Percentiles rank a stretch among this genome's conserved stretches.
Evolutionary conservation across 2,888 invertebrate genomes (phyloP).

Genomic region (Dermolepida albohirtum): DNA sequence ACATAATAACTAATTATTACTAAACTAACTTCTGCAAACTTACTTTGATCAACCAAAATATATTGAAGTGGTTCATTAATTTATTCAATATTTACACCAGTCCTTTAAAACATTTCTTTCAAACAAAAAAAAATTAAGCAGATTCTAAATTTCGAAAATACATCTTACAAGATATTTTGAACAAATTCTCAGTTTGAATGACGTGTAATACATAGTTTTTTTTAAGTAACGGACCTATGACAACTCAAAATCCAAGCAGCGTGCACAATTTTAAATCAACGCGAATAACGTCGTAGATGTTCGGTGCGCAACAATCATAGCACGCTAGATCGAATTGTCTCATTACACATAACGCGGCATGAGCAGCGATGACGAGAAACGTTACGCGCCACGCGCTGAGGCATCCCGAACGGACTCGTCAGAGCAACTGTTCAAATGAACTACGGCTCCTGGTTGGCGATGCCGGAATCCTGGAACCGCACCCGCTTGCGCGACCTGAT

Average conservation of each 20-base stretch:
- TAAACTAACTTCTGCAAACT: neutral
- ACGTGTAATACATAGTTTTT: neutral
- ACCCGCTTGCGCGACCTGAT: conserved; percentile 60
- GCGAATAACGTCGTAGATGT: conserved; percentile 6
- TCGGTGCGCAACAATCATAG: conserved; percentile 34
- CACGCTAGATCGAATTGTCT: conserved; percentile 25
- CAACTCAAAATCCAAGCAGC: conserved; percentile 14
- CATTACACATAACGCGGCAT: conserved; percentile 25
- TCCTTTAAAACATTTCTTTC: too few relatives aligned
- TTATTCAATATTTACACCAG: too few relatives aligned
- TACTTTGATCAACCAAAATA: neutral
- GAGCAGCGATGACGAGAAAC: conserved; percentile 14
- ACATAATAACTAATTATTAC: too few relatives aligned
- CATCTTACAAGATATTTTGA: too few relatives aligned
- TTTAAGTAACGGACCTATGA: conserved; percentile 28
- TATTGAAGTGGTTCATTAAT: neutral
- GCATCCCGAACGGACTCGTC: conserved; percentile 37
- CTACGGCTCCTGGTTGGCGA: conserved; percentile 49
- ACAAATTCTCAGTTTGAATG: too few relatives aligned
- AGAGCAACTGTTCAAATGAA: conserved; percentile 38
- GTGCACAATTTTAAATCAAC: conserved; percentile 6
- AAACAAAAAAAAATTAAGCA: too few relatives aligned
- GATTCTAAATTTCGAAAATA: too few relatives aligned
- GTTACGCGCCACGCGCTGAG: conserved; percentile 32
- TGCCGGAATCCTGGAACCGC: conserved; percentile 51